Conservation (phyloP, 2,888 invertebrate species). For the Drosophila kuntzei region DNA sequence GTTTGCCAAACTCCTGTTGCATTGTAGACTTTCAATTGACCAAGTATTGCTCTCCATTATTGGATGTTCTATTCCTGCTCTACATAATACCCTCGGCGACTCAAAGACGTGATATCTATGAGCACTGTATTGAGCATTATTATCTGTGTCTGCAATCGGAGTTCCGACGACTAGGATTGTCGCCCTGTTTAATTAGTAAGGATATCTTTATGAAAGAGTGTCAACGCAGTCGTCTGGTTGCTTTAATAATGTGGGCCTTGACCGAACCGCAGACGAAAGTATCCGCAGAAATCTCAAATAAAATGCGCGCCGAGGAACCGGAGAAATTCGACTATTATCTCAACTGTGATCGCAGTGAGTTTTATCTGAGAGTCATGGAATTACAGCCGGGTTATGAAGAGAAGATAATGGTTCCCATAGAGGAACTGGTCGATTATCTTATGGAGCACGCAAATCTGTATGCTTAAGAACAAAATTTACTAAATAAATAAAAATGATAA, state of each 20-base stretch:
- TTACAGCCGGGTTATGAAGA: slow-evolving; percentile 81
- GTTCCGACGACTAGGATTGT: slow-evolving; percentile 30
- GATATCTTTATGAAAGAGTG: slow-evolving; percentile 82
- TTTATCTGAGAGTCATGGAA: slow-evolving; percentile 82
- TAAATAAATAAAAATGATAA: neutral
- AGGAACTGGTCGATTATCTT: slow-evolving; percentile 80
- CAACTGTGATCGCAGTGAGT: slow-evolving; percentile 84
- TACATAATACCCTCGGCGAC: slow-evolving; percentile 85
- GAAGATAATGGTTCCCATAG: slow-evolving; percentile 76
- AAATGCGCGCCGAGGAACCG: slow-evolving; percentile 80
- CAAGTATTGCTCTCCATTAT: slow-evolving; percentile 87
- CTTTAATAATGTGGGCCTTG: slow-evolving; percentile 82
- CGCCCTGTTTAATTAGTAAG: slow-evolving; percentile 70
- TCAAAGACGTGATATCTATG: slow-evolving; percentile 82
- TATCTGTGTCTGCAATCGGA: slow-evolving; percentile 76
- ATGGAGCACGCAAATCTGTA: slow-evolving; percentile 33
- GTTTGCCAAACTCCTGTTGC: slow-evolving; percentile 84
- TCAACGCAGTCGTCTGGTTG: slow-evolving; percentile 78
- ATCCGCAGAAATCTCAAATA: slow-evolving; percentile 79
- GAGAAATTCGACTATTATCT: slow-evolving; percentile 84
- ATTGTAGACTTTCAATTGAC: slow-evolving; percentile 87
- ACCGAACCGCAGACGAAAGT: slow-evolving; percentile 84
- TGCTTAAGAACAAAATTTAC: neutral
- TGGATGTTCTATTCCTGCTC: slow-evolving; percentile 86
- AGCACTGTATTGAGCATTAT: slow-evolving; percentile 85